A percentile compares a stretch with the other conserved stretches of the same genome.
phyloP scores from a whole-genome alignment of 2,113 vertebrate species.

The Brienomyrus longianalis region DNA sequence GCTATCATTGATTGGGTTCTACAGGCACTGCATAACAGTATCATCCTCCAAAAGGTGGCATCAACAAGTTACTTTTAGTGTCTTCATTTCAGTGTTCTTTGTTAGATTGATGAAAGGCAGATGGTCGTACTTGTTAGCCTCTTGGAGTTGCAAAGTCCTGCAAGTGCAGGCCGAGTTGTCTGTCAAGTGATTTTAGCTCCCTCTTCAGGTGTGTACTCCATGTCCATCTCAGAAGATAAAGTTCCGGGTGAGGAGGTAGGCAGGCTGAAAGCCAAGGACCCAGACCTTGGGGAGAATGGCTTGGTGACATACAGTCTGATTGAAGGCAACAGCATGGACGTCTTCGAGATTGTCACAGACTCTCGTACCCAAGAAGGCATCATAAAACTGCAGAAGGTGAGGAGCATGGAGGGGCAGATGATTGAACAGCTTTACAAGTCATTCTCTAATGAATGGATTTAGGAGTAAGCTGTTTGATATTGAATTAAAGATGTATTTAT shows the following conservation, averaged over 20 bases:
- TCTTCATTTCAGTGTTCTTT: too few relatives aligned
- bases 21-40: too few relatives aligned
- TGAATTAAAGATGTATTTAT: neutral
- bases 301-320: slow-evolving; percentile 82
- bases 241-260: slow-evolving; percentile 88
- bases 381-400: slow-evolving; percentile 91
- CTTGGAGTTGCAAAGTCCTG: too few relatives aligned
- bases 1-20: too few relatives aligned
- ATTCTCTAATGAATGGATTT: neutral
- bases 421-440: neutral
- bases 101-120: too few relatives aligned
- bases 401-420: neutral
- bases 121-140: too few relatives aligned
- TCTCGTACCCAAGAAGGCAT: slow-evolving; percentile 90
- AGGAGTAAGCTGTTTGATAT: neutral
- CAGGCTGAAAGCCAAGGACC: slow-evolving; percentile 88
- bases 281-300: slow-evolving; percentile 87
- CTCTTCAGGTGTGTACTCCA: slow-evolving; percentile 80
- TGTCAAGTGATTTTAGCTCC: neutral
- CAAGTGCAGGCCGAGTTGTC: neutral
- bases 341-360: slow-evolving; percentile 85
- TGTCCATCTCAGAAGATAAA: slow-evolving; percentile 84
- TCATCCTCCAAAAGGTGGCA: too few relatives aligned
- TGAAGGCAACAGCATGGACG: slow-evolving; percentile 78
- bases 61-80: too few relatives aligned